Evolutionary conservation across 2,888 invertebrate species (phyloP), one percentile per base, ranked within the genome.

Genomic region (Petrolisthes manimaculis): DNA sequence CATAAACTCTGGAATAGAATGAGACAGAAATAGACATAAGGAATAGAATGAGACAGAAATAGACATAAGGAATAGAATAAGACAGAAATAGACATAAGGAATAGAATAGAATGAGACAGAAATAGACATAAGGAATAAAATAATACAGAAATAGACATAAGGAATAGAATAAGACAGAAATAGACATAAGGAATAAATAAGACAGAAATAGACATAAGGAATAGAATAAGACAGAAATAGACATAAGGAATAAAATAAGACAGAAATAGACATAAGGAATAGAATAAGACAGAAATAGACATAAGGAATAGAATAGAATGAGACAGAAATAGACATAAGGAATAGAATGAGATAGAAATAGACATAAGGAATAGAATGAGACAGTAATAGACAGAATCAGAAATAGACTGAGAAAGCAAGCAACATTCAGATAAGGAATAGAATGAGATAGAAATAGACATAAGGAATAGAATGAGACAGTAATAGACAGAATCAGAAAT

Each of bases 391-490:
- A 74, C 6, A 24, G 2, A 4, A 9, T 24, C 6, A 74, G 21
- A 8, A 14, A 14, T n/a, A n/a, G n/a, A n/a, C n/a, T n/a, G n/a
- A n/a, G n/a, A n/a, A n/a, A n/a, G n/a, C n/a, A n/a, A n/a, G n/a
- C n/a, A n/a, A n/a, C n/a, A n/a, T n/a, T n/a, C n/a, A n/a, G n/a
- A n/a, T n/a, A 14, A 61, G 37, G 51, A 51, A 75, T 24, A 75
- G 75, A 75, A 51, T 37, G 75, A 75, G 75, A 75, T 24, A 75
- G 75, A 75, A 51, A 74, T 21, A 74, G 74, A 74, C 24, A 74
- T 21, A 74, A 37, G 37, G 74, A 74, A 14, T 9, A 14, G 37
- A 37, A 74, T 21, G 37, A 37, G 14, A 21, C 24, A 74, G 74
- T 37, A 51, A 75, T 24, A 75, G 75, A 75, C 37, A 75, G 75